These are phyloP conservation scores for Coranthus polyacanthus DNA, from an alignment of 2,797 vertebrate genomes.

Conservation along the genomic window DNA sequence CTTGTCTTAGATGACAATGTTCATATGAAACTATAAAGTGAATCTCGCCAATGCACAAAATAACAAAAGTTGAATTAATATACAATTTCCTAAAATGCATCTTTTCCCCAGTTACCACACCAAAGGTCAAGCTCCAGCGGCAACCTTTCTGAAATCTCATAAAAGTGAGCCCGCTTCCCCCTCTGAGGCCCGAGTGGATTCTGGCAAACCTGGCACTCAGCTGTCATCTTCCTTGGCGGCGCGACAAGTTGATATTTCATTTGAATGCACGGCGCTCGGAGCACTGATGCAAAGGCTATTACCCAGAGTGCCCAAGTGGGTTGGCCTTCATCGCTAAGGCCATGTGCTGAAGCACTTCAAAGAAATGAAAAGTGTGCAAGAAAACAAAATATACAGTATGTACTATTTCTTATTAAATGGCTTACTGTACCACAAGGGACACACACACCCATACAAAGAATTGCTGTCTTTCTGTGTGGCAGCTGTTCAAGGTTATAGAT, in stretches of 20 bases:
- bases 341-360: constrained; percentile 66
- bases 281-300: constrained; percentile 82
- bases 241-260: constrained; percentile 86
- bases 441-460: constrained; percentile 18
- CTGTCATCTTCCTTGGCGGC: constrained; percentile 78
- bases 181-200: constrained; percentile 52
- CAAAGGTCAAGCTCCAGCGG: constrained; percentile 50
- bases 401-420: constrained; percentile 64
- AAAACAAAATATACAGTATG: constrained; percentile 53
- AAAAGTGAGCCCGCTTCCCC: constrained; percentile 49
- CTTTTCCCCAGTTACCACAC: constrained; percentile 52
- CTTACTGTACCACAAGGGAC: constrained; percentile 41
- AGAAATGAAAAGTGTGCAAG: constrained; percentile 73
- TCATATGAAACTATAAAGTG: constrained; percentile 31
- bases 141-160: constrained; percentile 67
- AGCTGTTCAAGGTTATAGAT: constrained; percentile 46
- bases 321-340: constrained; percentile 61
- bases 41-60: constrained; percentile 29
- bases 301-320: constrained; percentile 80
- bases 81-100: constrained; percentile 43
- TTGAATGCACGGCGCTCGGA: constrained; percentile 75
- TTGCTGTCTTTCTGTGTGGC: constrained; percentile 14
- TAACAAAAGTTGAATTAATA: constrained; percentile 39
- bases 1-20: no score
- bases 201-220: constrained; percentile 71